phyloP scores from a whole-genome alignment of 2,888 invertebrate species.

The Drosophila setosimentum region DNA sequence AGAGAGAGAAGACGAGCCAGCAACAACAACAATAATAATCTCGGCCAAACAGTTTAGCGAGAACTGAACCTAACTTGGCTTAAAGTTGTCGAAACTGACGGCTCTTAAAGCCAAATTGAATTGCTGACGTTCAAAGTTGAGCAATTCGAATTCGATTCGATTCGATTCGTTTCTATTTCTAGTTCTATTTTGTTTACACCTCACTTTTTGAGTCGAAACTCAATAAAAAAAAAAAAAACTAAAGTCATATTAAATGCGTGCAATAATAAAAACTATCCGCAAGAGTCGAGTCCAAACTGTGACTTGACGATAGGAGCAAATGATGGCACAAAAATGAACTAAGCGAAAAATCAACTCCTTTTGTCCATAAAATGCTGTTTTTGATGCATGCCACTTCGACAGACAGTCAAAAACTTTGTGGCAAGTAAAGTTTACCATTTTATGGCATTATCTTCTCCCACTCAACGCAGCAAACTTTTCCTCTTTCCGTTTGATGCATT shows the following conservation, averaged over 20 bases:
- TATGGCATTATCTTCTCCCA: conserved; percentile 42
- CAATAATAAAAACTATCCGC: conserved; percentile 39
- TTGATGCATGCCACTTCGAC: neutral
- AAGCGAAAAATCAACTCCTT: neutral
- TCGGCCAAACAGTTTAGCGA: conserved; percentile 37
- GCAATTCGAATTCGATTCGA: conserved; percentile 17
- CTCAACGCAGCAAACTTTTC: conserved; percentile 8
- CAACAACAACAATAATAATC: conserved; percentile 15
- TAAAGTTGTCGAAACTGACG: conserved; percentile 20
- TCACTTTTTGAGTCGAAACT: conserved; percentile 13
- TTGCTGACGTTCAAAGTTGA: conserved; percentile 29
- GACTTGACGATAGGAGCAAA: conserved; percentile 24
- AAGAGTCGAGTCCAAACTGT: conserved; percentile 13
- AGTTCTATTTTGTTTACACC: conserved; percentile 30
- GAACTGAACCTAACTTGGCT: conserved; percentile 27
- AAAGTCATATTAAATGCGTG: conserved; percentile 41
- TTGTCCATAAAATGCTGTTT: conserved; percentile 28
- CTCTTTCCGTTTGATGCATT: neutral
- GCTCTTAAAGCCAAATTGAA: conserved; percentile 25
- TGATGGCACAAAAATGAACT: no score
- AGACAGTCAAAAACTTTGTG: conserved; percentile 14
- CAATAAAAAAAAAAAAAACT: conserved; percentile 37
- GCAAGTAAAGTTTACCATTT: conserved; percentile 47
- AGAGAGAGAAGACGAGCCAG: no score
- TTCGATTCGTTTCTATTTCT: conserved; percentile 3